phyloP scores from a whole-genome alignment of 1,140 invertebrate species.

The Zaprionus tsacasi region DNA sequence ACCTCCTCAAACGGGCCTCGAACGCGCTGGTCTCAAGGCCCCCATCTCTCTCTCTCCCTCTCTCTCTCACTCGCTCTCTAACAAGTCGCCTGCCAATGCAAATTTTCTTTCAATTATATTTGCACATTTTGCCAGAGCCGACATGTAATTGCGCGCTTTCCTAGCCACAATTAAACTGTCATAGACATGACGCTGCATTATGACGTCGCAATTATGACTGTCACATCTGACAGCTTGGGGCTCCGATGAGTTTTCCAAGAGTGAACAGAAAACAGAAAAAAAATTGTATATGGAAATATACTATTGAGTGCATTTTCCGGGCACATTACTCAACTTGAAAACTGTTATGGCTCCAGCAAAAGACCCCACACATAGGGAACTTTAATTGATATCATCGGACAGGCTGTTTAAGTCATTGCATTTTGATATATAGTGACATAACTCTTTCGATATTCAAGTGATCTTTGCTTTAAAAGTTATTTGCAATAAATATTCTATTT shows the following conservation, averaged over 20 bases:
- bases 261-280: not conserved
- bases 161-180: slow-evolving; percentile 81
- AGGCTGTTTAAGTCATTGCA: not conserved
- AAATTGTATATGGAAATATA: not conserved
- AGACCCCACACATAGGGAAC: slow-evolving; percentile 1
- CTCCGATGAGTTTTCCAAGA: slow-evolving; percentile 48
- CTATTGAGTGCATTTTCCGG: slow-evolving; percentile 32
- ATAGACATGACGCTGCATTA: slow-evolving; percentile 78
- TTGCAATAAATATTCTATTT: not conserved
- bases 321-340: slow-evolving; percentile 2
- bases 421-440: not conserved
- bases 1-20: slow-evolving; percentile 1
- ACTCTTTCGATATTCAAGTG: not conserved
- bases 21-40: not conserved
- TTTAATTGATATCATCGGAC: not conserved
- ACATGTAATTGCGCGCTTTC: slow-evolving; percentile 79
- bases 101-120: slow-evolving; percentile 76
- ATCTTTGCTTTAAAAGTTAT: not conserved
- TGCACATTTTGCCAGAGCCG: slow-evolving; percentile 40
- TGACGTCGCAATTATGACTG: slow-evolving; percentile 78
- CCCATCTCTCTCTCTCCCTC: too few relatives aligned
- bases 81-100: slow-evolving; percentile 65
- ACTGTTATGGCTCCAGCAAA: not conserved
- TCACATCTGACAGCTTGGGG: slow-evolving; percentile 69
- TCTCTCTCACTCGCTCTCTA: slow-evolving; percentile 4